Conservation (phyloP, 2,888 invertebrate genomes). For the Ferrisia virgata region DNA sequence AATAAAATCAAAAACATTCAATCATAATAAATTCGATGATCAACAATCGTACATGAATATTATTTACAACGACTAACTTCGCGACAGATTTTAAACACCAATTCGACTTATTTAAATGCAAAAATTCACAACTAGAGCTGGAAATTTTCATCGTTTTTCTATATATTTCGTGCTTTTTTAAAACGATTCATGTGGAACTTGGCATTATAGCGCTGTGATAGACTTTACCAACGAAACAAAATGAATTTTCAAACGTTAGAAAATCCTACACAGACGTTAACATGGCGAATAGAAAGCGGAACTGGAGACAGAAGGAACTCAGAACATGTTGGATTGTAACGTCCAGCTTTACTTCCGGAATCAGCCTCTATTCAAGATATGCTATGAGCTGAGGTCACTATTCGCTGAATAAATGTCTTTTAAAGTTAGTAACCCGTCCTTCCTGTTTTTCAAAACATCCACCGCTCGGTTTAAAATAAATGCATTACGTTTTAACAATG, state of each 20-base stretch:
- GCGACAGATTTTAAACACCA: too few relatives aligned
- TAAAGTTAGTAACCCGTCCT: conserved; percentile 43
- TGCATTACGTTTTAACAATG: conserved; percentile 35
- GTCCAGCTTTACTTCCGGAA: conserved; percentile 41
- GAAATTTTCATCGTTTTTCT: background rate
- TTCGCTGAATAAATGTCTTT: conserved; percentile 43
- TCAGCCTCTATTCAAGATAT: conserved; percentile 40
- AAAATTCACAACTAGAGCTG: background rate
- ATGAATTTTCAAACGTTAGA: conserved; percentile 26
- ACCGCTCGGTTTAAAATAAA: conserved; percentile 35
- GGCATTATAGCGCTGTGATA: background rate
- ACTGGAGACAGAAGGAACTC: conserved; percentile 31
- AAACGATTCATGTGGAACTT: conserved; percentile 3
- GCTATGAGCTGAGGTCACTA: conserved; percentile 19
- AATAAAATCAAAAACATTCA: too few relatives aligned
- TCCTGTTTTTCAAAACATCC: conserved; percentile 43
- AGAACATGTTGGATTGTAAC: conserved; percentile 32
- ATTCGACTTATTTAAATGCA: background rate
- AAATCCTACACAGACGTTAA: conserved; percentile 18
- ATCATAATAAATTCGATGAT: too few relatives aligned
- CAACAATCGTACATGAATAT: too few relatives aligned
- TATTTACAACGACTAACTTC: too few relatives aligned
- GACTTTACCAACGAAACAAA: background rate
- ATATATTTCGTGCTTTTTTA: background rate
- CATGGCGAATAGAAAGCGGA: conserved; percentile 41